These are phyloP conservation scores for Tribolium madens DNA, from an alignment of 1,140 invertebrate species.

Conservation along the genomic window DNA sequence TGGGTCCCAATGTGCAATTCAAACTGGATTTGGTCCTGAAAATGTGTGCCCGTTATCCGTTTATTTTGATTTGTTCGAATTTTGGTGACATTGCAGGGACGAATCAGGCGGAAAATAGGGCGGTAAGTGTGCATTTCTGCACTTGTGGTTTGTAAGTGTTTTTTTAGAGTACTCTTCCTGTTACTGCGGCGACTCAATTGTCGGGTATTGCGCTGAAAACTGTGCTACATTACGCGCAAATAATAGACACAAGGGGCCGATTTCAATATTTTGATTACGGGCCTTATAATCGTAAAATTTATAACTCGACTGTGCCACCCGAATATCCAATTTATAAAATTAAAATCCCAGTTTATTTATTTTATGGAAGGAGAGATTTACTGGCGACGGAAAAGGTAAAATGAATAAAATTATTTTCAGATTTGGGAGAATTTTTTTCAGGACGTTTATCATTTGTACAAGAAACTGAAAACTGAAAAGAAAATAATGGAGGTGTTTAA, in stretches of 20 bases:
- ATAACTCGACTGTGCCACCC: conserved; percentile 47
- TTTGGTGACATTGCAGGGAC: background rate
- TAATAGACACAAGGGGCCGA: conserved; percentile 63
- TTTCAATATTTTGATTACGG: conserved; percentile 56
- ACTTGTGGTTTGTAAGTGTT: background rate
- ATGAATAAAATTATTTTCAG: background rate
- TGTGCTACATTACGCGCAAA: conserved; percentile 76
- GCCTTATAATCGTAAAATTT: conserved; percentile 33
- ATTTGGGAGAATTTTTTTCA: background rate
- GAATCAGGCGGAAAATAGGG: background rate
- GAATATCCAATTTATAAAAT: conserved; percentile 32
- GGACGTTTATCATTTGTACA: conserved; percentile 4
- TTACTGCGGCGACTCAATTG: conserved; percentile 67
- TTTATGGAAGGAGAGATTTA: conserved; percentile 23
- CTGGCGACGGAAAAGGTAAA: conserved; percentile 12
- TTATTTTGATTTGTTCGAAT: background rate
- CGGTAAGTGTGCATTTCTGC: background rate
- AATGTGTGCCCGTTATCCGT: background rate
- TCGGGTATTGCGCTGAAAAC: conserved; percentile 82
- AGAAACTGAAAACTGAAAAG: conserved; percentile 7
- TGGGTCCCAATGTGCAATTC: conserved; percentile 12
- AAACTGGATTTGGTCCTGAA: background rate
- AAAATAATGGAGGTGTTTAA: background rate
- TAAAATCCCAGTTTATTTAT: conserved; percentile 20
- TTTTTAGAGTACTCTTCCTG: conserved; percentile 5